These are phyloP conservation scores for Pseudocheirus occidentalis DNA, from an alignment of 2,797 vertebrate genomes.

Conservation along the genomic window DNA sequence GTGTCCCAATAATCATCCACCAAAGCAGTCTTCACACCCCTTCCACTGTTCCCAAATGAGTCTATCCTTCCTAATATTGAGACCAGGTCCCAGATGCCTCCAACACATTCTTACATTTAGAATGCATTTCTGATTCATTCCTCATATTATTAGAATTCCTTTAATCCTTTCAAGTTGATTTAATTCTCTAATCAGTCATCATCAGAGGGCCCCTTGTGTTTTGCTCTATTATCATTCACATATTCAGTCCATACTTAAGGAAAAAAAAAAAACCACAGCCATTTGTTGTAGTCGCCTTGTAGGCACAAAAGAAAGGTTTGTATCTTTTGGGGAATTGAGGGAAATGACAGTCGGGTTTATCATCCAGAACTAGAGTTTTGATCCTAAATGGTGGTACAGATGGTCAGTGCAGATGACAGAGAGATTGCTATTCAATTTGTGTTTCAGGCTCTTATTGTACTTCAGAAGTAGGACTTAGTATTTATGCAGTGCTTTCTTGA, in stretches of 20 bases:
- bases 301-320: constrained; percentile 5
- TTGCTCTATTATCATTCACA: not conserved
- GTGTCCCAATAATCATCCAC: not conserved
- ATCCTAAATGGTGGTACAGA: constrained; percentile 6
- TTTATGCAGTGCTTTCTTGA: constrained; percentile 36
- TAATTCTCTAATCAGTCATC: not conserved
- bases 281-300: not conserved
- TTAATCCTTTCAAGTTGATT: not conserved
- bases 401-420: constrained; percentile 37
- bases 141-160: not conserved
- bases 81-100: not conserved
- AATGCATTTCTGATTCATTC: not conserved
- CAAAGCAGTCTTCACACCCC: not conserved
- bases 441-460: constrained; percentile 47
- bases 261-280: not conserved
- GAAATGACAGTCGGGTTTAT: constrained; percentile 3
- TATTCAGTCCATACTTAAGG: not conserved
- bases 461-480: constrained; percentile 17
- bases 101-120: not conserved
- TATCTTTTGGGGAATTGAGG: not conserved
- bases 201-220: not conserved
- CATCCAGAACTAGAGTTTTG: constrained; percentile 3
- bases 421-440: constrained; percentile 50
- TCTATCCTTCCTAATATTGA: not conserved
- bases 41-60: not conserved